Conservation (phyloP, 2,113 vertebrate genomes). For the Melanocharis versteri region DNA sequence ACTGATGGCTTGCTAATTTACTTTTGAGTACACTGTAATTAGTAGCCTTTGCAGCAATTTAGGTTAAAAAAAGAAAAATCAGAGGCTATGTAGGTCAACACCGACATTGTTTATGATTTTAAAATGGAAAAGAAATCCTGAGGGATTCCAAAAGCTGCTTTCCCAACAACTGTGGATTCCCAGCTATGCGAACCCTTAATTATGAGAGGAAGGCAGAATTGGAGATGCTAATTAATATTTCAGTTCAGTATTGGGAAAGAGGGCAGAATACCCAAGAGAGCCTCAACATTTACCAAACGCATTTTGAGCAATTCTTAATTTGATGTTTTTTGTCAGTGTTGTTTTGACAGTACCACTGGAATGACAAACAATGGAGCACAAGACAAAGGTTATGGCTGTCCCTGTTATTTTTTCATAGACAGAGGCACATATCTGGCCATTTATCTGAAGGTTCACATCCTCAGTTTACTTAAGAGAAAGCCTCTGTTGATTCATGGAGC, state of each 20-base stretch:
- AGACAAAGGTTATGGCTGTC: not conserved
- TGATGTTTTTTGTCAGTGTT: not conserved
- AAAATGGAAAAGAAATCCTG: slow-evolving; percentile 7
- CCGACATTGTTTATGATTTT: not conserved
- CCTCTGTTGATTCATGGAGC: not conserved
- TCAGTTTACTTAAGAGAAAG: not conserved
- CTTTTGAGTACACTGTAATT: not conserved
- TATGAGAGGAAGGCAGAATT: not conserved
- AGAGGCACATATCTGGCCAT: not conserved
- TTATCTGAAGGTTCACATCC: not conserved
- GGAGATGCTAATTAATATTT: not conserved
- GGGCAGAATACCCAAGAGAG: not conserved
- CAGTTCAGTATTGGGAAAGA: not conserved
- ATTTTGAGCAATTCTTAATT: not conserved
- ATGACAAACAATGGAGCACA: not conserved
- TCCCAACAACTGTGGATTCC: not conserved
- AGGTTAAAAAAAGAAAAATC: not conserved
- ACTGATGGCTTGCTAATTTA: not conserved
- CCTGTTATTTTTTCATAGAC: not conserved
- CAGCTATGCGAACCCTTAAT: not conserved
- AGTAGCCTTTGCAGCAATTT: not conserved
- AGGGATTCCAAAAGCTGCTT: slow-evolving; percentile 16
- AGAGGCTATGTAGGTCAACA: not conserved
- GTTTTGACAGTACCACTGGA: not conserved
- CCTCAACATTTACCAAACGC: not conserved